Evolutionary conservation across 2,888 invertebrate species (phyloP).

Genomic region (Scaptomyza caliginosa): DNA sequence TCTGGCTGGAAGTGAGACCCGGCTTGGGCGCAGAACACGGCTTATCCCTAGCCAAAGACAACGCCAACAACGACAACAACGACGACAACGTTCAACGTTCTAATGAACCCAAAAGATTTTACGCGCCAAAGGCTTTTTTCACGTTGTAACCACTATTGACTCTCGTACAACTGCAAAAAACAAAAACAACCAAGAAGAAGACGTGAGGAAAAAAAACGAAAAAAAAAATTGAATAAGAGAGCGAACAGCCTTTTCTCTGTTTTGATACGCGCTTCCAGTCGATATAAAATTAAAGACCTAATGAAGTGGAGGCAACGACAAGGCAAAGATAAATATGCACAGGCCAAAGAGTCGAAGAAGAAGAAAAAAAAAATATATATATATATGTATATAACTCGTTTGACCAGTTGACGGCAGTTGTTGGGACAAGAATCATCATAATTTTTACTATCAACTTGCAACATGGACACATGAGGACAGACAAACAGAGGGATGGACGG

Average conservation of each 20-base stretch:
- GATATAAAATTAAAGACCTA: conserved; percentile 79
- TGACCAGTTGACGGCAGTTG: conserved; percentile 68
- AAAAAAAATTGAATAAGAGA: conserved; percentile 20
- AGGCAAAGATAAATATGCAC: conserved; percentile 75
- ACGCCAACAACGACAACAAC: conserved; percentile 9
- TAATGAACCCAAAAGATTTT: conserved; percentile 79
- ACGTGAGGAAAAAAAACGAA: not conserved
- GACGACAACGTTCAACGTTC: conserved; percentile 74
- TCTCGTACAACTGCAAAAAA: conserved; percentile 58
- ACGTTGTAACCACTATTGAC: conserved; percentile 52
- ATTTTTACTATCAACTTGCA: conserved; percentile 81
- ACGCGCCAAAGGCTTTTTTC: conserved; percentile 77
- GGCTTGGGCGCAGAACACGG: conserved; percentile 7
- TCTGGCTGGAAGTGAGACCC: conserved; percentile 1
- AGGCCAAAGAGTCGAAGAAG: conserved; percentile 37
- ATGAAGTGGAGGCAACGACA: conserved; percentile 79
- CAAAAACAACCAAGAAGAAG: not conserved
- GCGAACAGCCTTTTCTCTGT: conserved; percentile 65
- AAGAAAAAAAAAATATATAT: conserved; percentile 12
- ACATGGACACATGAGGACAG: conserved; percentile 70
- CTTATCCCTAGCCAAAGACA: conserved; percentile 13
- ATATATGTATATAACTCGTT: conserved; percentile 59
- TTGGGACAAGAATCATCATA: conserved; percentile 79
- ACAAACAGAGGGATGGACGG: conserved; percentile 3
- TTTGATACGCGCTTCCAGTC: conserved; percentile 73